These are phyloP conservation scores for Ceraclea dissimilis DNA, from an alignment of 2,888 invertebrate species.

Conservation along the genomic window DNA sequence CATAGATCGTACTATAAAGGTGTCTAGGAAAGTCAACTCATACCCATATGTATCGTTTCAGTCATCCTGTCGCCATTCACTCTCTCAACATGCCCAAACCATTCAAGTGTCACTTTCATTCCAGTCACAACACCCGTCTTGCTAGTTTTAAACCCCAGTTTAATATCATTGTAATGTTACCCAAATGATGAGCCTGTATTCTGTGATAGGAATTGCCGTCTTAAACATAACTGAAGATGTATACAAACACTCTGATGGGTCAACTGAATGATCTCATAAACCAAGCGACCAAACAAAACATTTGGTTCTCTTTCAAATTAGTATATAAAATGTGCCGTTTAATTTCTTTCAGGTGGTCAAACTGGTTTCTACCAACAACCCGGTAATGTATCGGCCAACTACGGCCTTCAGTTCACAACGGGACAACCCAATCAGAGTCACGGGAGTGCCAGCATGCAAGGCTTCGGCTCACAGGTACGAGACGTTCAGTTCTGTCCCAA, in stretches of 20 bases:
- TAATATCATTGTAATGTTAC: no score
- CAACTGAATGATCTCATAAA: neutral
- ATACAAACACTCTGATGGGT: constrained; percentile 1
- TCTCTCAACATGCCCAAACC: no score
- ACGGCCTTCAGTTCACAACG: constrained; percentile 37
- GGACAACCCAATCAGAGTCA: constrained; percentile 39
- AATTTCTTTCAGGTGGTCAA: constrained; percentile 36
- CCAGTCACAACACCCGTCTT: no score
- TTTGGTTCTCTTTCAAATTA: no score
- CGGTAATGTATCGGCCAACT: constrained; percentile 35
- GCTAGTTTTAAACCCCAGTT: no score
- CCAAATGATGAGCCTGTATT: constrained; percentile 26
- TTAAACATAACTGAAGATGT: constrained; percentile 24
- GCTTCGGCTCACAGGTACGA: constrained; percentile 30
- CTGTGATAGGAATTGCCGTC: constrained; percentile 28
- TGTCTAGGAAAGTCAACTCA: no score
- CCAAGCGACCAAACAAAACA: no score
- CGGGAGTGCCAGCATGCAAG: constrained; percentile 44
- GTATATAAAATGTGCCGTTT: neutral
- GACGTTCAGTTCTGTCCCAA: neutral
- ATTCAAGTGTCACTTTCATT: no score
- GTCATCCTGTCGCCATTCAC: no score
- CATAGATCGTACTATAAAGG: no score
- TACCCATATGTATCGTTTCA: no score
- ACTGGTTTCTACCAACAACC: constrained; percentile 45